Percentiles rank a stretch among this genome's conserved stretches.
These are phyloP conservation scores for Camarhynchus parvulus DNA, from an alignment of 2,113 vertebrate species.

Conservation along the genomic window DNA sequence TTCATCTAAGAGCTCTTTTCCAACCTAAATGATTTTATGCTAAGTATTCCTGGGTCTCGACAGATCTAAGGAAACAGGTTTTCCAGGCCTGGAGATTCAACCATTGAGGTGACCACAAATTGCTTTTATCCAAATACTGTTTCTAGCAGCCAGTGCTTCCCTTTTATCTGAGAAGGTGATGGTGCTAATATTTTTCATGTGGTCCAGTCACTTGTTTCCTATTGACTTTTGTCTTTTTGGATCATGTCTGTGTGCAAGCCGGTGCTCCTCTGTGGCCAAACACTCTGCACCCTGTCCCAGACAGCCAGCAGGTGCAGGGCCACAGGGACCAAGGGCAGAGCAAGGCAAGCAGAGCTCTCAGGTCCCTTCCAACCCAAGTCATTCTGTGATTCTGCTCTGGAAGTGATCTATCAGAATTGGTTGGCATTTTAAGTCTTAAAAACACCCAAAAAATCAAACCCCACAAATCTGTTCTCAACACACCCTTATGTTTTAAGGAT, in stretches of 20 bases:
- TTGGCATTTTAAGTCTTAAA: neutral
- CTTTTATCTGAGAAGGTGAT: neutral
- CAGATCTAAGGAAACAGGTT: neutral
- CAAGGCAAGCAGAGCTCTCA: neutral
- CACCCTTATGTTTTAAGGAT: neutral
- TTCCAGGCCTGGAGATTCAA: neutral
- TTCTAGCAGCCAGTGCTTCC: neutral
- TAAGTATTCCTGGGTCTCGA: neutral
- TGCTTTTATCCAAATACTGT: neutral
- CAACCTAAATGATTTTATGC: neutral
- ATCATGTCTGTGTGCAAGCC: accelerated
- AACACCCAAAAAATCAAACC: accelerated
- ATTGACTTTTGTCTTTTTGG: neutral
- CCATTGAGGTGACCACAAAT: neutral
- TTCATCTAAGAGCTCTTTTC: neutral
- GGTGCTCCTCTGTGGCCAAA: neutral
- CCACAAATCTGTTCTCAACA: neutral
- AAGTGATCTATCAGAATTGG: neutral
- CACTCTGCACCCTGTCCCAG: neutral
- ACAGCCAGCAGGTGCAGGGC: neutral
- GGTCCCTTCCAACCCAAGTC: neutral
- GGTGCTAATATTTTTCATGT: neutral
- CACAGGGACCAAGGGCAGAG: neutral
- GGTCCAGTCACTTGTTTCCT: neutral
- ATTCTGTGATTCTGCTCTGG: neutral